Evolutionary conservation across 92 coral and sea anemone species (phyloP).

Genomic region (Zoanthus sansibaricus): DNA sequence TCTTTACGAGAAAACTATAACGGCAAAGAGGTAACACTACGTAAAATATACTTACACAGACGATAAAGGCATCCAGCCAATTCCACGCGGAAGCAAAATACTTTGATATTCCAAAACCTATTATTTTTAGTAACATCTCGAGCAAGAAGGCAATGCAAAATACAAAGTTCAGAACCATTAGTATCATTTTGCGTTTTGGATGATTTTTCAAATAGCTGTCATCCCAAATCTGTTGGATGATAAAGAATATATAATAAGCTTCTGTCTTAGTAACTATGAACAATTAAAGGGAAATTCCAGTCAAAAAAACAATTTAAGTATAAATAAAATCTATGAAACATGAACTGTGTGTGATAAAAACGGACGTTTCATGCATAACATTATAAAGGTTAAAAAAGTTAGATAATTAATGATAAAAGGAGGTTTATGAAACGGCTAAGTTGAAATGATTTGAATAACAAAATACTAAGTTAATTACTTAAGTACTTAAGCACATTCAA

Average conservation of each 20-base stretch:
- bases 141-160: conserved; percentile 82
- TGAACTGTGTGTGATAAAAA: too few relatives aligned
- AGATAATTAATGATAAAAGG: too few relatives aligned
- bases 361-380: too few relatives aligned
- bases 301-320: too few relatives aligned
- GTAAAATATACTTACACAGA: conserved; percentile 88
- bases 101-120: conserved; percentile 82
- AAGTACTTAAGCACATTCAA: too few relatives aligned
- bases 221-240: conserved; percentile 74
- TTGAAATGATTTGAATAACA: too few relatives aligned
- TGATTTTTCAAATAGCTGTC: conserved; percentile 76
- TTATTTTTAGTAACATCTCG: conserved; percentile 90
- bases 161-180: conserved; percentile 74
- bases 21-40: too few relatives aligned
- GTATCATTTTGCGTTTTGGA: conserved; percentile 67
- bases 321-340: too few relatives aligned
- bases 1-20: not conserved
- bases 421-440: too few relatives aligned
- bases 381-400: too few relatives aligned
- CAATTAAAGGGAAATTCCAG: not conserved
- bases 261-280: not conserved
- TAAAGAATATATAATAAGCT: not conserved
- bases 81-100: conserved; percentile 95
- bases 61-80: conserved; percentile 88
- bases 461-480: too few relatives aligned